A percentile compares a stretch with the other conserved stretches of the same genome.
Conservation (phyloP, 1,140 invertebrate genomes). For the Kradibia gibbosae region DNA sequence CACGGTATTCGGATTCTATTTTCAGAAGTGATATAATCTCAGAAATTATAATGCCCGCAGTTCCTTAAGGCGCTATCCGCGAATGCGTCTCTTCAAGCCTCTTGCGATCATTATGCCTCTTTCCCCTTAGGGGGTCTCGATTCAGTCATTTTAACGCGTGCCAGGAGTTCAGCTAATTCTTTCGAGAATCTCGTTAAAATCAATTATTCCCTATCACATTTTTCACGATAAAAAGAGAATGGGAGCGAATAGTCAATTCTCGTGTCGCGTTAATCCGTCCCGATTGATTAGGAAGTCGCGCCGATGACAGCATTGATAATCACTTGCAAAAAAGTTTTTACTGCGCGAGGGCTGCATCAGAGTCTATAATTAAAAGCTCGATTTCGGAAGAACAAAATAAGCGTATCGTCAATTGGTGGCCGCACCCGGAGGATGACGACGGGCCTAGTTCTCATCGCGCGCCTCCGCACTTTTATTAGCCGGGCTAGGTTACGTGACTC, state of each 20-base stretch:
- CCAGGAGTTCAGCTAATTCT: not conserved
- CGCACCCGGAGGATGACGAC: not conserved
- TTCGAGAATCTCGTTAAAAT: slow-evolving; percentile 9
- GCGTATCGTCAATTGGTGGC: not conserved
- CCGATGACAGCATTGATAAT: not conserved
- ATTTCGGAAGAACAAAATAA: not conserved
- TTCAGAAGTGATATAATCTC: slow-evolving; percentile 37
- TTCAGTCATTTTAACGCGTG: not conserved
- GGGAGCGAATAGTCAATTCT: too few relatives aligned
- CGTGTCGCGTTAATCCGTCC: not conserved
- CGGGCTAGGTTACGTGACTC: not conserved
- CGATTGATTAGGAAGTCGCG: not conserved
- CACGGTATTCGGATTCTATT: slow-evolving; percentile 34
- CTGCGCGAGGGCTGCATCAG: not conserved
- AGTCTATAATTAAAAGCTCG: slow-evolving; percentile 22
- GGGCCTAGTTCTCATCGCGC: not conserved
- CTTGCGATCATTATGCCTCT: not conserved
- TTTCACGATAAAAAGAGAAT: not conserved
- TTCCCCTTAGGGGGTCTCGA: not conserved
- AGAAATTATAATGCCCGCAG: not conserved
- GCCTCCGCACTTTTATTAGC: not conserved
- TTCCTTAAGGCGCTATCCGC: not conserved
- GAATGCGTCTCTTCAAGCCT: not conserved
- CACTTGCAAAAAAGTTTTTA: not conserved
- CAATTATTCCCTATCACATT: not conserved